Evolutionary conservation across 2,113 vertebrate genomes (phyloP), one percentile per base, ranked within the genome.

Genomic region (Perccottus glenii): DNA sequence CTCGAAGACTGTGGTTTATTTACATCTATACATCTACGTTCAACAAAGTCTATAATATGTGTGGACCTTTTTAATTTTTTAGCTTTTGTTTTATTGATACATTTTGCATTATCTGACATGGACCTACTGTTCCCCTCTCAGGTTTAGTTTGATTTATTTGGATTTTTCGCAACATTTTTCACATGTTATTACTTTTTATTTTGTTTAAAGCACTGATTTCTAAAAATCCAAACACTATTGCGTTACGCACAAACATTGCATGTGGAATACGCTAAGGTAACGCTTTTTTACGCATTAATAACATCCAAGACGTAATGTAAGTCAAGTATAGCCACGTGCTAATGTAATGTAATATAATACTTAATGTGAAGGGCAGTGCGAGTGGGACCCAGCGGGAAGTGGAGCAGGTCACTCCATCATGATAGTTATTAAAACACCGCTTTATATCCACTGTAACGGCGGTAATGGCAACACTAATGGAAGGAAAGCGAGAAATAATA

Each of bases 361-460:
- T 36, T 14, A 59, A 68, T 70, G 59, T 80, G 68, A 74, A 60
- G 58, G 64, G 40, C 60, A 67, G 64, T 55, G 70, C 63, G 14
- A 75, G 73, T 70, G 67, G 61, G n/a, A 9, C 59, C 8, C 55
- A 59, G 58, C 64, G 57, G 66, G 53, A 77, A 69, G 27, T 67
- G 58, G 5, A 40, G 5, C 19, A 9, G 83, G 61, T 68, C 73
- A 68, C 46, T 67, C 65, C 69, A 78, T 85, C 56, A 66, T 67
- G 19, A 53, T 71, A 77, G 42, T 78, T 71, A 87, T 81, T 87
- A 83, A 85, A 84, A 70, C 61, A 56, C 10, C 60, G 38, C 27
- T 48, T 50, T 58, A 51, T 32, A 63, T 27, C 40, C 38, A 45
- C 63, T 32, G 2, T 50, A 55, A 71, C 45, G 46, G 15, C 11